A percentile compares a stretch with the other conserved stretches of the same genome.
Conservation (phyloP, 2,113 vertebrate genomes). For the Bufo gargarizans region DNA sequence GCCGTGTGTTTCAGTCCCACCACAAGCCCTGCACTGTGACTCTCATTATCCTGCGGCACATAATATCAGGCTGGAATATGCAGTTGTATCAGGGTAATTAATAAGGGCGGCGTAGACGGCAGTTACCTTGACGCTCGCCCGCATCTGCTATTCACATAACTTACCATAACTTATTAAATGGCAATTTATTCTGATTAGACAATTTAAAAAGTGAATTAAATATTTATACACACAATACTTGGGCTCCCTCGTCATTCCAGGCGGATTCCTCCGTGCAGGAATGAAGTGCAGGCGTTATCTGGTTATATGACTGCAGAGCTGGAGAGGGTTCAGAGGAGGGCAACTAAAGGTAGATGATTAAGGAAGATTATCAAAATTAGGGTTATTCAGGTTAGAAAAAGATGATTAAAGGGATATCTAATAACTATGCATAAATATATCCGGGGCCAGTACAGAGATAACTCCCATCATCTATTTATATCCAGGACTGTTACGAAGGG, state of each 20-base stretch:
- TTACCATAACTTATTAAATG: constrained; percentile 56
- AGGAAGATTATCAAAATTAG: too few species aligned
- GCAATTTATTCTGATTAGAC: constrained; percentile 59
- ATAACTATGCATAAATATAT: too few species aligned
- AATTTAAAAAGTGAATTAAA: constrained; percentile 56
- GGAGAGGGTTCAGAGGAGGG: not conserved
- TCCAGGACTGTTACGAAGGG: too few species aligned
- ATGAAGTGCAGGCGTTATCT: not conserved
- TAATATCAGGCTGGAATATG: not conserved
- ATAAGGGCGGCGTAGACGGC: not conserved
- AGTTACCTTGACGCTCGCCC: constrained; percentile 14
- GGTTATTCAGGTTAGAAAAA: too few species aligned
- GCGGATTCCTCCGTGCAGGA: not conserved
- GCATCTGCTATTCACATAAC: constrained; percentile 46
- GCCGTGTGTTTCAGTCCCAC: too few species aligned
- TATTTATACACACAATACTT: constrained; percentile 55
- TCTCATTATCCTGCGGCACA: not conserved
- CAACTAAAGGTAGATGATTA: too few species aligned
- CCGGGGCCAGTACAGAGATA: too few species aligned
- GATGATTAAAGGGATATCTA: too few species aligned
- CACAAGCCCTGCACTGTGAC: not conserved
- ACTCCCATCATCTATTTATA: too few species aligned
- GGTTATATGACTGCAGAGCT: not conserved
- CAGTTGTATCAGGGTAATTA: not conserved
- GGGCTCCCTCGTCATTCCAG: not conserved